Base-by-base conservation (phyloP, 2,888 invertebrate genomes). In the Coelogynopora nodosa region DNA sequence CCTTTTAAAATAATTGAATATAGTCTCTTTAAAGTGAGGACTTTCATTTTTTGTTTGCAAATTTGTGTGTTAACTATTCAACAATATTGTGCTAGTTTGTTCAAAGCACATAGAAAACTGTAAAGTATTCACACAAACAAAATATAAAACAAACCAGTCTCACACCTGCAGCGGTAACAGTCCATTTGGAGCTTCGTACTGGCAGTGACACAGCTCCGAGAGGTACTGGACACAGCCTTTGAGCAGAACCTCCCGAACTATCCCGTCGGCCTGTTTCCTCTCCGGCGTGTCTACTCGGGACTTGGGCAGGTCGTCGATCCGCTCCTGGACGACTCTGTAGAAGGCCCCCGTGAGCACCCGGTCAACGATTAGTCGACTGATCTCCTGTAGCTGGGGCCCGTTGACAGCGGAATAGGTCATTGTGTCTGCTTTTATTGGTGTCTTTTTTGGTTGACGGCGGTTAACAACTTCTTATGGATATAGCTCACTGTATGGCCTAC, bases 371-470 rank as follows among this genome's bases (percentile, higher is more conserved):
- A 13, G 49, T 18, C 23, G 31, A 30, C 80, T 85, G 28, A 28
- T 13, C 18, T 49, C 49, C 18, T 49, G 49, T 18, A 49, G 18
- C 5, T 49, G 49, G 49, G 49, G 18, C 85, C 86, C 18, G 26
- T 74, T 67, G 85, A 67, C 86, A 0, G 88, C 49, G 5, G 49
- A 49, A 49, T 49, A 49, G 18, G 49, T 49, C 49, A 49, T 49
- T 49, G 18, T 49, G n/a, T n/a, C n/a, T n/a, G n/a, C n/a, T n/a
- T n/a, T n/a, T n/a, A n/a, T n/a, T n/a, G n/a, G n/a, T n/a, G n/a
- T n/a, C n/a, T n/a, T n/a, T n/a, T n/a, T n/a, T n/a, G n/a, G n/a
- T n/a, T n/a, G n/a, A n/a, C n/a, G n/a, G n/a, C n/a, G n/a, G n/a
- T n/a, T n/a, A n/a, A n/a, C n/a, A n/a, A n/a, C n/a, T n/a, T n/a